These are phyloP conservation scores for Anolis apletophallus DNA, from an alignment of 2,797 vertebrate genomes.

Conservation along the genomic window DNA sequence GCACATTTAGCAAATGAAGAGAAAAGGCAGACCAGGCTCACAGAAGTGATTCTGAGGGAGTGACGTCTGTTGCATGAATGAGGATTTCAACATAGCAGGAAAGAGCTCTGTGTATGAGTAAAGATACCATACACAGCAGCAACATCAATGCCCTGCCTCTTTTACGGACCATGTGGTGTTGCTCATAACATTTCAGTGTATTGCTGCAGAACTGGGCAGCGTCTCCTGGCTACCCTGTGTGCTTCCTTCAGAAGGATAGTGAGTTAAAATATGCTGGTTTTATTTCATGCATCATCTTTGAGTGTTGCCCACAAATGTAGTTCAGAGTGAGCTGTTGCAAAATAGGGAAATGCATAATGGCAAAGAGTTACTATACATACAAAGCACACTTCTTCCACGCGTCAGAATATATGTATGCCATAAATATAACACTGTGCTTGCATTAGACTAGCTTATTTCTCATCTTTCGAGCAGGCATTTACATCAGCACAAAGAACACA, in stretches of 20 bases:
- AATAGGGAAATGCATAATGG: neutral
- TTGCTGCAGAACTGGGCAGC: slow-evolving; percentile 17
- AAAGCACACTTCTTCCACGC: slow-evolving; percentile 23
- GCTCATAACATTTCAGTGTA: slow-evolving; percentile 33
- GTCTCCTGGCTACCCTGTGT: neutral
- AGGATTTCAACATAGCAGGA: neutral
- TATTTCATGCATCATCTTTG: accelerated
- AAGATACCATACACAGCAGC: neutral
- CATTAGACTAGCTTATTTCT: neutral
- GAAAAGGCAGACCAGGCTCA: neutral
- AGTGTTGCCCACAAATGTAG: neutral
- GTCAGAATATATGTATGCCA: neutral
- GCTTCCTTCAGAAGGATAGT: neutral
- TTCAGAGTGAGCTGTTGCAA: neutral
- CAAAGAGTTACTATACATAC: slow-evolving; percentile 33
- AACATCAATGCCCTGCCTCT: slow-evolving; percentile 27
- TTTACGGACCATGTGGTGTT: neutral
- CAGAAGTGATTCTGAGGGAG: neutral
- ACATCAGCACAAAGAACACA: neutral
- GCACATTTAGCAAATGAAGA: slow-evolving; percentile 19
- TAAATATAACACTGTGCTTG: neutral
- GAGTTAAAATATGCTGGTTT: slow-evolving; percentile 22
- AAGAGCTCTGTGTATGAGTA: neutral
- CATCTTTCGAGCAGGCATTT: slow-evolving; percentile 35
- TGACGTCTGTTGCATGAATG: neutral